A percentile compares a stretch with the other conserved stretches of the same genome.
Conservation (phyloP, 2,797 vertebrate species). For the Sebastes melanostomus region DNA sequence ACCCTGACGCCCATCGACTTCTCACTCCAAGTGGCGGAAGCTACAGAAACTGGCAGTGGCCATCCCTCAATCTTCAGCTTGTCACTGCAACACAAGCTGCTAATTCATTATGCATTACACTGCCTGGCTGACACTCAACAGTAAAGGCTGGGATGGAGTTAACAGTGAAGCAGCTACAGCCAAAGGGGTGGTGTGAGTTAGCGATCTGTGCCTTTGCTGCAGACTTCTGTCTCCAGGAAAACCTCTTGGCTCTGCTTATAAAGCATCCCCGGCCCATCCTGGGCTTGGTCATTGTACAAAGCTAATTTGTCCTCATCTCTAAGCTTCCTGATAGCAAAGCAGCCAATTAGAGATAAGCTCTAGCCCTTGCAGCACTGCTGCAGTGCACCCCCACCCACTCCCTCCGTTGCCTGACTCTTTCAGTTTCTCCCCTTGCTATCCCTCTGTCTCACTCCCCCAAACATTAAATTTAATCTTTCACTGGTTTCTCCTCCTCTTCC, state of each 20-base stretch:
- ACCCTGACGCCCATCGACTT: conserved; percentile 18
- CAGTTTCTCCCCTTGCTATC: conserved; percentile 52
- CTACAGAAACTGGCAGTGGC: conserved; percentile 46
- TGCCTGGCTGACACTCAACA: conserved; percentile 53
- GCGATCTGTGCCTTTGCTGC: conserved; percentile 41
- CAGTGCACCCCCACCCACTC: conserved; percentile 69
- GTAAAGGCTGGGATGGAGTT: conserved; percentile 48
- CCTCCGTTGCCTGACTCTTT: conserved; percentile 53
- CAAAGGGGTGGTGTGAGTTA: conserved; percentile 55
- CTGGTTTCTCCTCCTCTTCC: conserved; percentile 26
- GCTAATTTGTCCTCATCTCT: conserved; percentile 81
- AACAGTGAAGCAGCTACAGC: conserved; percentile 45
- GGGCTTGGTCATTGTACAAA: conserved; percentile 76
- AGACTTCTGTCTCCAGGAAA: conserved; percentile 57
- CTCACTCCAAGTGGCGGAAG: conserved; percentile 37
- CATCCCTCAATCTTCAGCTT: conserved; percentile 49
- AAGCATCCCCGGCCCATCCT: conserved; percentile 56
- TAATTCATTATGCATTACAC: conserved; percentile 68
- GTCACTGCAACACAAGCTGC: conserved; percentile 65
- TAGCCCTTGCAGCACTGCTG: conserved; percentile 74
- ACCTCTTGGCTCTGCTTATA: conserved; percentile 57
- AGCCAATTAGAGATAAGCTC: conserved; percentile 84
- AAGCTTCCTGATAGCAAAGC: conserved; percentile 81
- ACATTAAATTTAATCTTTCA: conserved; percentile 54
- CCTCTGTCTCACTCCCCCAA: conserved; percentile 53